A percentile compares a stretch with the other conserved stretches of the same genome.
Evolutionary conservation across 2,888 invertebrate genomes (phyloP).

Genomic region (Perizoma affinitatum): DNA sequence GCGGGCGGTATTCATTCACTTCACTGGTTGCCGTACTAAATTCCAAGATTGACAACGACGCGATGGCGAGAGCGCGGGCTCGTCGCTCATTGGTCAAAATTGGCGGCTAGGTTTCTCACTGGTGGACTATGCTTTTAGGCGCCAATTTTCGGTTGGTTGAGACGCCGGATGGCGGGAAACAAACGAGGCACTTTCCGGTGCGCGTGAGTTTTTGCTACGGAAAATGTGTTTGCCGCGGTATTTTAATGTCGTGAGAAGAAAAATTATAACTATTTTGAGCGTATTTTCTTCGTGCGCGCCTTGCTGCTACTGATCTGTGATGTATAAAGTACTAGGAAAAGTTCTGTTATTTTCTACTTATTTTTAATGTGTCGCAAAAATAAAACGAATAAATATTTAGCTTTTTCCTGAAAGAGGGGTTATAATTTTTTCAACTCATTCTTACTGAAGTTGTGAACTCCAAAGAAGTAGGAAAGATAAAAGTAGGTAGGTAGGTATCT

Average conservation of each 20-base stretch:
- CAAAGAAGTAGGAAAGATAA: no score
- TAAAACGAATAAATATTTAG: no score
- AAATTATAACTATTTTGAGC: slow-evolving; percentile 23
- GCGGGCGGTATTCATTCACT: slow-evolving; percentile 82
- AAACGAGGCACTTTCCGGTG: slow-evolving; percentile 74
- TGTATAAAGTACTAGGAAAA: no score
- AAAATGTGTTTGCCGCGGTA: slow-evolving; percentile 76
- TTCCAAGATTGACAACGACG: slow-evolving; percentile 82
- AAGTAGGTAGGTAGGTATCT: no score
- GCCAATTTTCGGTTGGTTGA: slow-evolving; percentile 83
- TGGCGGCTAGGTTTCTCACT: slow-evolving; percentile 76
- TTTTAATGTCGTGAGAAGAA: slow-evolving; percentile 47
- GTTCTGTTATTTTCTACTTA: no score
- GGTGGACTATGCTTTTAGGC: slow-evolving; percentile 70
- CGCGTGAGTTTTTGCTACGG: slow-evolving; percentile 70
- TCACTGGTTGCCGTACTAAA: slow-evolving; percentile 79
- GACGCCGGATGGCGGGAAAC: slow-evolving; percentile 80
- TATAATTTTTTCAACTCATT: no score
- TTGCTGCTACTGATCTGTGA: background rate
- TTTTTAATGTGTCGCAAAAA: no score
- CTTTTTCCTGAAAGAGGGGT: no score
- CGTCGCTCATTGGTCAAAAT: slow-evolving; percentile 74
- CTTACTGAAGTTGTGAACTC: no score
- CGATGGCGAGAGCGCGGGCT: slow-evolving; percentile 82
- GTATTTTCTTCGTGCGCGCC: slow-evolving; percentile 43